A percentile compares a stretch with the other conserved stretches of the same genome.
Conservation (phyloP, 2,113 vertebrate species). For the Oncorhynchus kisutch region DNA sequence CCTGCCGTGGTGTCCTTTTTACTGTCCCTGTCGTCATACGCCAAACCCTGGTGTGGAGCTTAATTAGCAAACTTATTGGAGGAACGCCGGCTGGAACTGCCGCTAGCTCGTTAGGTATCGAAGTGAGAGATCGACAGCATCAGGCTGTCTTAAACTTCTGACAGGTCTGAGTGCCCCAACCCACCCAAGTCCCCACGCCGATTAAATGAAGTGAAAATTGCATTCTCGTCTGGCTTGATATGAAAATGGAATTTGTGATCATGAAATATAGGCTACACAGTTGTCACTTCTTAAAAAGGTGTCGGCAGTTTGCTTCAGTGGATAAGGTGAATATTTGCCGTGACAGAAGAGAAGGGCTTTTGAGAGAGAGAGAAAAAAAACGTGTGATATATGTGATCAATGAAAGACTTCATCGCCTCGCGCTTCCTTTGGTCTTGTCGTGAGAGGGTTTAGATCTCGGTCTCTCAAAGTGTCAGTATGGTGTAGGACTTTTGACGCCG, state of each 20-base stretch:
- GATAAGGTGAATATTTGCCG: conserved; percentile 90
- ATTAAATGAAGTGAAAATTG: conserved; percentile 97
- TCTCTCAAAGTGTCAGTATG: conserved; percentile 78
- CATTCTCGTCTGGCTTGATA: conserved; percentile 94
- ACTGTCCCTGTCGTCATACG: not conserved
- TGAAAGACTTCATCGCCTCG: conserved; percentile 92
- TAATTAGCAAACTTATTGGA: conserved; percentile 2
- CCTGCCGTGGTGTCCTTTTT: not conserved
- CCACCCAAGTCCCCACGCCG: conserved; percentile 69
- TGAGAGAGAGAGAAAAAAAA: conserved; percentile 56
- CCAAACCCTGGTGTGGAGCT: conserved; percentile 2
- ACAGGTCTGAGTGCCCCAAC: conserved; percentile 79
- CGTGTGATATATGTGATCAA: conserved; percentile 93
- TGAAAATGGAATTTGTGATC: conserved; percentile 95
- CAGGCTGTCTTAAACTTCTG: conserved; percentile 69
- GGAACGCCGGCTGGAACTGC: not conserved
- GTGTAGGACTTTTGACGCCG: conserved; percentile 39
- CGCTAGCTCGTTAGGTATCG: conserved; percentile 17
- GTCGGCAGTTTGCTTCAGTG: conserved; percentile 91
- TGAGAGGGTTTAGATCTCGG: conserved; percentile 88
- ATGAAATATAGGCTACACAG: conserved; percentile 85
- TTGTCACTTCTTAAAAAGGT: conserved; percentile 96
- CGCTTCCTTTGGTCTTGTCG: conserved; percentile 94
- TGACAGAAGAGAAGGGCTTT: conserved; percentile 74
- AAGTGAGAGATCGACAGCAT: conserved; percentile 51